Base-by-base conservation (phyloP, 2,888 invertebrate species). In the Pegoplata infirma region DNA sequence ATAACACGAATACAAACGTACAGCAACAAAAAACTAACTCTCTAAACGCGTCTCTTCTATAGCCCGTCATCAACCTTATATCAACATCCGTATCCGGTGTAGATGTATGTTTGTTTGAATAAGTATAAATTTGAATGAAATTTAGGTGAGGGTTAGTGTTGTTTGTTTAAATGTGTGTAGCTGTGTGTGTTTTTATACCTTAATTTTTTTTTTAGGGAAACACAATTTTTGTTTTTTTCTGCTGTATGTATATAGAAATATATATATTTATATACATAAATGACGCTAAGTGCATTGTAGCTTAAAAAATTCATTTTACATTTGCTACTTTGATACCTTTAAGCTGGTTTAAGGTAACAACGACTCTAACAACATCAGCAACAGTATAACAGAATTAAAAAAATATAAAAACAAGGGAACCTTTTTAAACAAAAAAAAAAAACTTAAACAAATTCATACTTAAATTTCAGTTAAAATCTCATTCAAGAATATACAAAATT, bases 401-500 rank as follows among this genome's bases (percentile, higher is more conserved):
- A 12, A 5, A n/a, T n/a, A n/a, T n/a, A n/a, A 10, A 55, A 55
- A 55, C 8, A 46, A n/a, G n/a, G 12, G 5, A 23, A 47, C 17
- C 40, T 59, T 59, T 44, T 10, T 5, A 16, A 28, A 21, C n/a
- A n/a, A n/a, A n/a, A n/a, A n/a, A n/a, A n/a, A n/a, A n/a, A n/a
- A n/a, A n/a, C n/a, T n/a, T n/a, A n/a, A n/a, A n/a, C 10, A 56
- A 67, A 47, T 67, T 67, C 19, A 58, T 66, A 12, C 53, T 67
- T 67, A 61, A 47, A 47, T 63, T 63, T 53, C 49, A 46, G 61
- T 68, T 75, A 63, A 63, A 75, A 75, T 47, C 47, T 61, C 55
- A 68, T 75, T 68, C 61, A 51, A 32, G 49, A 75, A 14, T 28
- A 55, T 17, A 68, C n/a, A 68, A 56, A 68, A 68, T 63, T 68